phyloP scores from a whole-genome alignment of 2,888 invertebrate genomes.

The Macaria notata region DNA sequence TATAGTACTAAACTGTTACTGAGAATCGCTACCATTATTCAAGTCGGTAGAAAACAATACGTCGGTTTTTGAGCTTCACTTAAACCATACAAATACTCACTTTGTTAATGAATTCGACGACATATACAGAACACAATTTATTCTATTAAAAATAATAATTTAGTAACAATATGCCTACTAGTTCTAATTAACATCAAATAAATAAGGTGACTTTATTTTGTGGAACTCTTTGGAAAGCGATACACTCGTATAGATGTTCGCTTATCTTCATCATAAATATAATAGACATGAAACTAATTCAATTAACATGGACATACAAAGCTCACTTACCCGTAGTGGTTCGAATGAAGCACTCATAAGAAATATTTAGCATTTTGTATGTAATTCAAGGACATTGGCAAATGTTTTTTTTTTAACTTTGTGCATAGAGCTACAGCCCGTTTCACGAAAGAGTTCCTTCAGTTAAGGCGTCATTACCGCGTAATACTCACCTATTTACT shows the following conservation, averaged over 20 bases:
- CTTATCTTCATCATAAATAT: too few species aligned
- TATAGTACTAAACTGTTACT: slow-evolving; percentile 61
- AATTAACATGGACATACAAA: too few species aligned
- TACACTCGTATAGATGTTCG: neutral
- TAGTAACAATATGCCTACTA: slow-evolving; percentile 69
- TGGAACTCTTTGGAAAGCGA: slow-evolving; percentile 61
- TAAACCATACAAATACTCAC: slow-evolving; percentile 54
- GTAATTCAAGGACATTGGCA: too few species aligned
- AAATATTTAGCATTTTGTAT: too few species aligned
- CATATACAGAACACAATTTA: slow-evolving; percentile 77
- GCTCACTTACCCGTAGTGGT: too few species aligned
- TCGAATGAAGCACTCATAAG: too few species aligned
- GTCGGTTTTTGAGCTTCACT: slow-evolving; percentile 64
- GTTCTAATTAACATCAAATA: slow-evolving; percentile 75
- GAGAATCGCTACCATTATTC: slow-evolving; percentile 45
- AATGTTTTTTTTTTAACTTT: too few species aligned
- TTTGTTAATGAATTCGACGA: slow-evolving; percentile 59
- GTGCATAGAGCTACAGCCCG: too few species aligned
- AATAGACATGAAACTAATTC: too few species aligned
- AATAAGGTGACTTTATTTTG: slow-evolving; percentile 74
- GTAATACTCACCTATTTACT: too few species aligned
- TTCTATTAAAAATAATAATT: slow-evolving; percentile 73
- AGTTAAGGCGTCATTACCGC: too few species aligned
- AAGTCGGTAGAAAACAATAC: slow-evolving; percentile 41
- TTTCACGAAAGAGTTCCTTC: too few species aligned